Base-by-base conservation (phyloP, 1,140 invertebrate genomes). In the Agrypnia vestita region DNA sequence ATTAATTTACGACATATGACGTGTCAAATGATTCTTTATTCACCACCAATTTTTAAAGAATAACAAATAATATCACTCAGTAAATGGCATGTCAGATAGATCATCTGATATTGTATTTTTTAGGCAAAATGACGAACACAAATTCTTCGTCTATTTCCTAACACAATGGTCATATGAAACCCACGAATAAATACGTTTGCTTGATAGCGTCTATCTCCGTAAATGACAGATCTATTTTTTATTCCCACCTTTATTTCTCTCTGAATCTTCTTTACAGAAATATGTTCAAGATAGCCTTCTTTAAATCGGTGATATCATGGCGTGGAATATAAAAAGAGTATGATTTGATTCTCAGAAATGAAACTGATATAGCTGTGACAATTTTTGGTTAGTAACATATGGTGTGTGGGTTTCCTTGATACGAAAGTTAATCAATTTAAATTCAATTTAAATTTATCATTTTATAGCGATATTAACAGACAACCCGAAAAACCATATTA, bases 151-250 rank as follows among this genome's bases (percentile, higher is more conserved):
- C 62, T 49, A 69, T 78, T 53, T 62, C 49, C 55, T 49, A 49
- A 76, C 59, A 78, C 76, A 78, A 78, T 69, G 46, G 62, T 44
- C 21, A 64, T 47, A 62, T 51, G 21, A 69, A 69, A 69, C 62
- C 61, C 43, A 78, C 47, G 10, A 53, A 15, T 11, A 78, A 78
- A 78, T 47, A 62, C 76, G 76, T 78, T 78, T 67, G 35, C 15
- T 78, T 78, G 76, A 78, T 78, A 67, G 76, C 76, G 55, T 78
- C 64, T 78, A 69, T 78, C 76, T 69, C 19, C 19, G n/a, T 49
- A 15, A 67, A 71, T 78, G 76, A 78, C 76, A 78, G 76, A 64
- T 78, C 76, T 78, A 78, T 78, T 78, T 78, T 78, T 78, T 78
- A 78, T 17, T 25, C 76, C 69, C 61, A 17, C 64, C 64, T 69